These are phyloP conservation scores for Papilio protenor DNA, from an alignment of 2,888 invertebrate genomes.

Conservation along the genomic window DNA sequence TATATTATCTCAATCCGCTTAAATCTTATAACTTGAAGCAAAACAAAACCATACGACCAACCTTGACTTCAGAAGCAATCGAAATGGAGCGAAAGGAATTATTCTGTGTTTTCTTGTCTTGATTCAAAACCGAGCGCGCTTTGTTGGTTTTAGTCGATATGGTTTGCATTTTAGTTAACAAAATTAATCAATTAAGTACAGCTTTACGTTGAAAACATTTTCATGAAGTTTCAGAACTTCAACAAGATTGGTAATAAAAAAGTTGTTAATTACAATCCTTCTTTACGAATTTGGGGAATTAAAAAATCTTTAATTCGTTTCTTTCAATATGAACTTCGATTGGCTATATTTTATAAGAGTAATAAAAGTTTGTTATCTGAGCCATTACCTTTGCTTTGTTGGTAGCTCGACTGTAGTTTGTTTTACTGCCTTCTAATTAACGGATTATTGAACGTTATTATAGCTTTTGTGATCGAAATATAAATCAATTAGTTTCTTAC, in stretches of 20 bases:
- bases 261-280: background rate
- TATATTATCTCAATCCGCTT: background rate
- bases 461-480: conserved; percentile 20
- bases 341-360: conserved; percentile 31
- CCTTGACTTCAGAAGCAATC: conserved; percentile 45
- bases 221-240: background rate
- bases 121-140: conserved; percentile 15
- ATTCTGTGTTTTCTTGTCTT: conserved; percentile 36
- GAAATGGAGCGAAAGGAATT: conserved; percentile 43
- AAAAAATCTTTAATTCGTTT: background rate
- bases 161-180: background rate
- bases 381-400: conserved; percentile 5
- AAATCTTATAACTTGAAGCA: conserved; percentile 34
- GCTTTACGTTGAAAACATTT: background rate
- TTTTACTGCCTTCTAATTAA: conserved; percentile 32
- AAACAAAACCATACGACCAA: conserved; percentile 32
- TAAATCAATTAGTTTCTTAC: background rate
- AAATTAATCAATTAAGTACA: background rate
- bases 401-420: background rate
- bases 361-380: conserved; percentile 25
- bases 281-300: background rate
- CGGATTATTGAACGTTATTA: background rate
- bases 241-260: background rate
- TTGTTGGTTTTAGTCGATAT: background rate
- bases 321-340: conserved; percentile 16